Conservation (phyloP, 1,140 invertebrate genomes). For the Diachasmimorpha longicaudata region DNA sequence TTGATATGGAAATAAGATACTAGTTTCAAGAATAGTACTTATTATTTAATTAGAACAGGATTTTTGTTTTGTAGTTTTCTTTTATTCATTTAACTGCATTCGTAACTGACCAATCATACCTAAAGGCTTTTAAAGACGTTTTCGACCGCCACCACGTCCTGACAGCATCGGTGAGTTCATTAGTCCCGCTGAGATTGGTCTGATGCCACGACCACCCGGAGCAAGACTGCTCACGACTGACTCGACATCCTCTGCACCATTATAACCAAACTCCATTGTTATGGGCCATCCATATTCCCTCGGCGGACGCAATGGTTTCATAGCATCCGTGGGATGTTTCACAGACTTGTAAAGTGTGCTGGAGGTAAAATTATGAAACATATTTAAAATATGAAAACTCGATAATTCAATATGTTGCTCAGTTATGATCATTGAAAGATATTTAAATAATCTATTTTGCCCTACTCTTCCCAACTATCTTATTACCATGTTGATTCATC, state of each 20-base stretch:
- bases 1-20: no score
- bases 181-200: not conserved
- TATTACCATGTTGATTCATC: not conserved
- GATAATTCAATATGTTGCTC: no score
- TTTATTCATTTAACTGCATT: not conserved
- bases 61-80: not conserved
- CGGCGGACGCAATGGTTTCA: slow-evolving; percentile 20
- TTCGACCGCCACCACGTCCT: not conserved
- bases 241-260: slow-evolving; percentile 26
- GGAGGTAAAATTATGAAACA: no score
- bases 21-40: no score
- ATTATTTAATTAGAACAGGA: not conserved
- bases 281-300: slow-evolving; percentile 35
- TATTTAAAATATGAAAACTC: no score
- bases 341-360: not conserved
- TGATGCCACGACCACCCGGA: slow-evolving; percentile 18
- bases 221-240: slow-evolving; percentile 28
- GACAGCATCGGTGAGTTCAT: not conserved
- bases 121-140: not conserved
- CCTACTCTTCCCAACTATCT: not conserved
- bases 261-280: slow-evolving; percentile 26
- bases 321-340: not conserved
- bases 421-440: no score
- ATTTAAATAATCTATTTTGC: no score
- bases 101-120: not conserved